Conservation (phyloP, 1,140 invertebrate genomes). For the Spodoptera frugiperda region DNA sequence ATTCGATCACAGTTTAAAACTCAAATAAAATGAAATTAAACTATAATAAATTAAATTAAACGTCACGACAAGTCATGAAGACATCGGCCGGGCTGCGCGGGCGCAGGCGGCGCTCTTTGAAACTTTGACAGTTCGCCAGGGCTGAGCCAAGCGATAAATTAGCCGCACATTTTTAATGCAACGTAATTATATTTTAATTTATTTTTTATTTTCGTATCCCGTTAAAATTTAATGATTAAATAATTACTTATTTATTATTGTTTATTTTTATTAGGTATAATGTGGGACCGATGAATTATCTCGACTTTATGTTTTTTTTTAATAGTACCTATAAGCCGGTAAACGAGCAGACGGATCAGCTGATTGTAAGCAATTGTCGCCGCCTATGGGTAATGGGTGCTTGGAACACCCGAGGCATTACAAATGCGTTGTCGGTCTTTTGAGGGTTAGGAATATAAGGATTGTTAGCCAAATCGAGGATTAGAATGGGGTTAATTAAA, state of each 20-base stretch:
- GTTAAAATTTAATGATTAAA: slow-evolving; percentile 26
- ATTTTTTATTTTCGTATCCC: neutral
- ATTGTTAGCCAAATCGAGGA: too few species aligned
- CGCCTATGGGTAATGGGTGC: too few species aligned
- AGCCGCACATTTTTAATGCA: neutral
- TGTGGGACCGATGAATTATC: too few species aligned
- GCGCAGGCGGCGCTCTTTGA: slow-evolving; percentile 35
- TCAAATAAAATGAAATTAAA: slow-evolving; percentile 28
- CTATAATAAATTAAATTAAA: slow-evolving; percentile 37
- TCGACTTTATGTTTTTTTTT: too few species aligned
- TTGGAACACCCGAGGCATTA: too few species aligned
- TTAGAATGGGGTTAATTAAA: too few species aligned
- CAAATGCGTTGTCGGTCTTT: too few species aligned
- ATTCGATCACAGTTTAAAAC: neutral
- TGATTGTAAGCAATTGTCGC: too few species aligned
- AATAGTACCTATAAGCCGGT: too few species aligned
- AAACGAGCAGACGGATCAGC: too few species aligned
- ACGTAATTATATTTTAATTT: slow-evolving; percentile 37
- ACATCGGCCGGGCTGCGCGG: slow-evolving; percentile 20
- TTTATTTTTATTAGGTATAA: too few species aligned
- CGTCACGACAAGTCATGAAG: slow-evolving; percentile 26
- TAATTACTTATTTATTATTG: slow-evolving; percentile 18
- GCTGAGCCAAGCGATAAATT: slow-evolving; percentile 18
- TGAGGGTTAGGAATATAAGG: too few species aligned
- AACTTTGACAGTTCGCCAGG: slow-evolving; percentile 11